phyloP scores from a whole-genome alignment of 2,888 invertebrate species.

The Philonicus albiceps region DNA sequence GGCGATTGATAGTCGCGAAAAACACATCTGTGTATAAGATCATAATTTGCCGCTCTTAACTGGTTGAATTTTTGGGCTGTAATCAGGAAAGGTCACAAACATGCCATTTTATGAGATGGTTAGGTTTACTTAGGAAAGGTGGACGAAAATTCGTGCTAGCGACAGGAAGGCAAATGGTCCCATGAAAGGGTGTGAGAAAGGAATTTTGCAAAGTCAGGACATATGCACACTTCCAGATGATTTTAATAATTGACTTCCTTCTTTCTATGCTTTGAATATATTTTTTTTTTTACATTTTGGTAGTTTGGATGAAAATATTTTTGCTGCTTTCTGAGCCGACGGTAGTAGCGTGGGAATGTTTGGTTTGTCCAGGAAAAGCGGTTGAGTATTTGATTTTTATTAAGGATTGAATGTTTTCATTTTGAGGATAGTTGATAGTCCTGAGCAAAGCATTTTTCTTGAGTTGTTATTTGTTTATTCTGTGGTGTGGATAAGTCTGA shows the following conservation, averaged over 20 bases:
- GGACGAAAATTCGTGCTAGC: background rate
- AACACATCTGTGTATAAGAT: background rate
- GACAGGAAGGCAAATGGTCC: background rate
- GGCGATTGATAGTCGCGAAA: background rate
- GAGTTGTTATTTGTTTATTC: no score
- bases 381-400: background rate
- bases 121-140: background rate
- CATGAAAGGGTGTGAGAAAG: conserved; percentile 36
- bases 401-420: background rate
- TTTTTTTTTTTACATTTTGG: background rate
- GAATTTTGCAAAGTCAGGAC: conserved; percentile 45
- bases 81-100: background rate
- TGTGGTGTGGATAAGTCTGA: no score
- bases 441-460: no score
- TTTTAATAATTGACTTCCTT: background rate
- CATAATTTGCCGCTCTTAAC: conserved; percentile 17
- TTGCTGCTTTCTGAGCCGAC: background rate
- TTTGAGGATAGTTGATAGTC: background rate
- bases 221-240: conserved; percentile 32
- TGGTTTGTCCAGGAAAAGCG: background rate
- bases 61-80: background rate
- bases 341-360: conserved; percentile 41
- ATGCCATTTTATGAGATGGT: background rate
- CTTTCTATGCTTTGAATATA: background rate
- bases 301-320: conserved; percentile 10